Base-by-base conservation (phyloP, 2,888 invertebrate genomes). In the Thecocarcelia acutangulata region DNA sequence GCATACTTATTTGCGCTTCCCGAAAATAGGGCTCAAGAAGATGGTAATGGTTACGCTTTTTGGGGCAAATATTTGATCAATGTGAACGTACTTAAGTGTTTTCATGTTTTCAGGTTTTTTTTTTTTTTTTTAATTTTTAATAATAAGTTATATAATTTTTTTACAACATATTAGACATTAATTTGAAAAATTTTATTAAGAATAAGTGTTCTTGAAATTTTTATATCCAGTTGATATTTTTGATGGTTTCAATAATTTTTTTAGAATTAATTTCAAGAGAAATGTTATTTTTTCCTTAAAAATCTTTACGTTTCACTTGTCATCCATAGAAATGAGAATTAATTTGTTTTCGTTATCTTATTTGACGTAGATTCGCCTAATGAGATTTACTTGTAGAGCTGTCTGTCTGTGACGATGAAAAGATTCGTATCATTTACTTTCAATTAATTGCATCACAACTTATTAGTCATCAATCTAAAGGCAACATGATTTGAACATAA, bases 391-490 rank as follows among this genome's bases (percentile, higher is more conserved):
- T 89, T 90, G 89, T 90, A 89, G 15, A 8, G 17, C 15, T 74
- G 63, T 88, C 89, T 8, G 33, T 33, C 37, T 87, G 86, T 52
- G 87, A 88, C 88, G 88, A 88, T 89, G 87, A 86, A 86, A 85
- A 89, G 90, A 90, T 90, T 87, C 84, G 85, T 90, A 90, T 89
- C 90, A 87, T 78, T 79, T 79, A 74, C 80, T 79, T 87, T 87
- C 88, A 87, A 88, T 87, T 89, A 88, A 89, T 88, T 88, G 87
- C 87, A 87, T 86, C 87, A 87, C 86, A 85, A 87, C 86, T 87
- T 88, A 89, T 90, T 90, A 88, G 88, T 88, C 90, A 90, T 90
- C 89, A 88, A 89, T 89, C 88, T 89, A 89, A 85, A 84, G 85
- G 86, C 86, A 86, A 88, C 78, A 89, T 88, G 87, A 85, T 85